phyloP scores from a whole-genome alignment of 2,113 vertebrate genomes.

The Lasiurus cinereus region DNA sequence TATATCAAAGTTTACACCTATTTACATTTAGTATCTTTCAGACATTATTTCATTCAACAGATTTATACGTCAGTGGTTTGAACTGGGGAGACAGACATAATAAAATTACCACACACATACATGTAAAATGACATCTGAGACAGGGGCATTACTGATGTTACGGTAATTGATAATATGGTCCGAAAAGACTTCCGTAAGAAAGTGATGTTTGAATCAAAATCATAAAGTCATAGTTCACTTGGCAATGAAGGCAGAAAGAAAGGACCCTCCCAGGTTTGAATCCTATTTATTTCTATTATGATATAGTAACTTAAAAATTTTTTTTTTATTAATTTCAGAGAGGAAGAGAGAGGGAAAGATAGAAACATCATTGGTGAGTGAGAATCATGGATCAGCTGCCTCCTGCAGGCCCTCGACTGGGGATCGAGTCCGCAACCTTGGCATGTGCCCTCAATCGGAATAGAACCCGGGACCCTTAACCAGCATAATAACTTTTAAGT shows the following conservation, averaged over 20 bases:
- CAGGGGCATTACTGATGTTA: background rate
- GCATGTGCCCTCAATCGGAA: too few species aligned
- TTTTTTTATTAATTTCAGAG: too few species aligned
- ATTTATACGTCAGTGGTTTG: background rate
- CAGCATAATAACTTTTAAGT: background rate
- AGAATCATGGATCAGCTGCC: too few species aligned
- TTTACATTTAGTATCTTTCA: background rate
- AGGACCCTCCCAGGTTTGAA: background rate
- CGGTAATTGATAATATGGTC: background rate
- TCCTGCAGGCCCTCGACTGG: too few species aligned
- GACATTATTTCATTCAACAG: slow-evolving; percentile 5
- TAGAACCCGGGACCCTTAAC: too few species aligned
- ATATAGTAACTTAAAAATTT: too few species aligned
- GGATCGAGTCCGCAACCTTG: too few species aligned
- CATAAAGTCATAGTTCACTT: background rate
- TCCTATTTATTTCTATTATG: background rate
- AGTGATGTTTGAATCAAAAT: slow-evolving; percentile 34
- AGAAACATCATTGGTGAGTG: too few species aligned
- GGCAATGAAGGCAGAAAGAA: background rate
- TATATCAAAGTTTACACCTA: background rate
- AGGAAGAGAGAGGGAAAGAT: too few species aligned
- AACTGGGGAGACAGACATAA: background rate
- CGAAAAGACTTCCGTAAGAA: background rate
- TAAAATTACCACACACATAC: background rate
- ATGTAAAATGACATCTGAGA: background rate